phyloP scores from a whole-genome alignment of 2,888 invertebrate genomes.

The Drosophila falleni region DNA sequence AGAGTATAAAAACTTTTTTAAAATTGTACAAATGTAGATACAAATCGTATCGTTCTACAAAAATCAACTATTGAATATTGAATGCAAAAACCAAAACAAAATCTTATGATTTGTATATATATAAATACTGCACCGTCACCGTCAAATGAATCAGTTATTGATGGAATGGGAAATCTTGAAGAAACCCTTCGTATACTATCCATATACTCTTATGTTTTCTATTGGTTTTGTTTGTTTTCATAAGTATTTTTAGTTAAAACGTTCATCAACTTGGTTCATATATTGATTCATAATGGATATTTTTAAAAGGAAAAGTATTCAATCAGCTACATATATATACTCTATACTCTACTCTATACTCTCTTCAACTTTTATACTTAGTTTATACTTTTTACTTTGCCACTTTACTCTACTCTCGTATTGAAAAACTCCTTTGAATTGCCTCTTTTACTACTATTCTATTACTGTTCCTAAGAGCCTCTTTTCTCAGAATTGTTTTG shows the following conservation, averaged over 20 bases:
- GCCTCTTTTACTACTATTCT: conserved; percentile 43
- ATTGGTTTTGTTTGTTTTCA: conserved; percentile 10
- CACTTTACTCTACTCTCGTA: conserved; percentile 43
- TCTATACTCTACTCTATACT: conserved; percentile 14
- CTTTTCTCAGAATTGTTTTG: conserved; percentile 67
- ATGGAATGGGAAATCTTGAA: conserved; percentile 34
- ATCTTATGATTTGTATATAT: conserved; percentile 39
- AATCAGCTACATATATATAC: conserved; percentile 41
- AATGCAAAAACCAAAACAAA: conserved; percentile 44
- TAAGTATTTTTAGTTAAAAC: conserved; percentile 28
- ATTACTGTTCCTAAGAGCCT: conserved; percentile 30
- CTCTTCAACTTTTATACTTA: conserved; percentile 9
- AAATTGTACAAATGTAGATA: conserved; percentile 51
- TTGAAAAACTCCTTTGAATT: conserved; percentile 59
- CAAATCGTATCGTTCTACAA: conserved; percentile 30
- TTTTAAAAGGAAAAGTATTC: conserved; percentile 53
- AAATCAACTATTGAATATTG: conserved; percentile 28
- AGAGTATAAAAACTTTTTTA: not conserved
- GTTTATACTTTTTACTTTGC: conserved; percentile 41
- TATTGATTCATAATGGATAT: conserved; percentile 42
- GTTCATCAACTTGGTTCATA: conserved; percentile 26
- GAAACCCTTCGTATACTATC: not conserved
- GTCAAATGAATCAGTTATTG: conserved; percentile 16
- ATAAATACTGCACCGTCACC: conserved; percentile 19
- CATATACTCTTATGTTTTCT: conserved; percentile 12